phyloP scores from a whole-genome alignment of 1,140 invertebrate species.

The Aphelenchoides besseyi region DNA sequence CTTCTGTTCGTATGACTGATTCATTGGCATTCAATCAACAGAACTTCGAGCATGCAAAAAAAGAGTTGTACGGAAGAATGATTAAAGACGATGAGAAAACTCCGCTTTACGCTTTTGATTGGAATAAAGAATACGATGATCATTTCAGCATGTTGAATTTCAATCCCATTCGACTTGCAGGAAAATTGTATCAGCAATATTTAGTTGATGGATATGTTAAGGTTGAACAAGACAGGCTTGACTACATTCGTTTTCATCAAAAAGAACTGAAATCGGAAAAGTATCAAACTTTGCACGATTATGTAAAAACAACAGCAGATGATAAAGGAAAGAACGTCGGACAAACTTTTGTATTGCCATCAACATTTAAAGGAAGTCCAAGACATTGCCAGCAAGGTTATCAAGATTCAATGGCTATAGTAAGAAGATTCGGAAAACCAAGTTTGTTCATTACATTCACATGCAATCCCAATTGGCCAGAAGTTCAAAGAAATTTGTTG shows the following conservation, averaged over 20 bases:
- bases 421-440: conserved; percentile 63
- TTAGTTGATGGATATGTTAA: conserved; percentile 66
- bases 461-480: conserved; percentile 66
- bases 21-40: too few species aligned
- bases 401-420: conserved; percentile 63
- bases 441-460: conserved; percentile 67
- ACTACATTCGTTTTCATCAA: conserved; percentile 65
- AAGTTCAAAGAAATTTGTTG: conserved; percentile 62
- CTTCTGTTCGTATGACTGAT: not conserved
- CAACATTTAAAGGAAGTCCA: conserved; percentile 34
- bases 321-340: conserved; percentile 38
- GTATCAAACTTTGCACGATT: conserved; percentile 64
- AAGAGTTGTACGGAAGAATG: conserved; percentile 7
- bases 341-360: conserved; percentile 62
- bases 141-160: conserved; percentile 17
- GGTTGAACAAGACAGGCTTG: conserved; percentile 64
- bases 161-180: conserved; percentile 42
- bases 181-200: conserved; percentile 63
- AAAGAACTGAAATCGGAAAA: conserved; percentile 64
- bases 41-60: not conserved
- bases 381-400: conserved; percentile 6
- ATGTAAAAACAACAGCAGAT: conserved; percentile 36
- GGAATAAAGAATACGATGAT: not conserved
- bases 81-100: not conserved
- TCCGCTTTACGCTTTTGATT: not conserved